Evolutionary conservation across 2,113 vertebrate genomes (phyloP).

Genomic region (Thermophis baileyi): DNA sequence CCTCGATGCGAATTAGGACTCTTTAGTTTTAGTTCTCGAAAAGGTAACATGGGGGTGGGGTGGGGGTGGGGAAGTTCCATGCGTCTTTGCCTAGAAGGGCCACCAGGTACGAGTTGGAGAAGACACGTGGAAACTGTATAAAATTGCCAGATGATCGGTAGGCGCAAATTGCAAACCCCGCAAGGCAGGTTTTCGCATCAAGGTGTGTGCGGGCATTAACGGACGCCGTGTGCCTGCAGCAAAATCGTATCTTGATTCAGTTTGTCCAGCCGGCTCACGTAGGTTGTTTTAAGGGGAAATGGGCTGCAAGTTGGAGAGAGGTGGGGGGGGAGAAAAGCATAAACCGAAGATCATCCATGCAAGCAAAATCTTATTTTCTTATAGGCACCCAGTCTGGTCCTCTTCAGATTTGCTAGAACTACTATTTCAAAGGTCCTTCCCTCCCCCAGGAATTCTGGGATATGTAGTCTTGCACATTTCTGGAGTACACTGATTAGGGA

Average conservation of each 20-base stretch:
- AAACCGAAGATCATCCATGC: background rate
- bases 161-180: background rate
- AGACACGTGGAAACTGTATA: background rate
- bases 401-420: too few species aligned
- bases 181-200: background rate
- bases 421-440: too few species aligned
- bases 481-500: too few species aligned
- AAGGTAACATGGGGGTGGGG: background rate
- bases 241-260: background rate
- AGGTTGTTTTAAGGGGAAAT: background rate
- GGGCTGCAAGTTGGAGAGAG: background rate
- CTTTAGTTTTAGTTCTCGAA: background rate
- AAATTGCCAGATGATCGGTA: background rate
- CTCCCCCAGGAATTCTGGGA: too few species aligned
- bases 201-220: background rate
- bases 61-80: background rate
- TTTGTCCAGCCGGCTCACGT: background rate
- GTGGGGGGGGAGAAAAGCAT: background rate
- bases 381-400: background rate
- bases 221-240: background rate
- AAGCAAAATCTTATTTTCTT: background rate
- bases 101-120: background rate
- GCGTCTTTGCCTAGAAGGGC: background rate
- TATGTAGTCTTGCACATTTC: too few species aligned
- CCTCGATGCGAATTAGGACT: background rate